Base-by-base conservation (phyloP, 2,113 vertebrate species). In the Cryptotis parvus region DNA sequence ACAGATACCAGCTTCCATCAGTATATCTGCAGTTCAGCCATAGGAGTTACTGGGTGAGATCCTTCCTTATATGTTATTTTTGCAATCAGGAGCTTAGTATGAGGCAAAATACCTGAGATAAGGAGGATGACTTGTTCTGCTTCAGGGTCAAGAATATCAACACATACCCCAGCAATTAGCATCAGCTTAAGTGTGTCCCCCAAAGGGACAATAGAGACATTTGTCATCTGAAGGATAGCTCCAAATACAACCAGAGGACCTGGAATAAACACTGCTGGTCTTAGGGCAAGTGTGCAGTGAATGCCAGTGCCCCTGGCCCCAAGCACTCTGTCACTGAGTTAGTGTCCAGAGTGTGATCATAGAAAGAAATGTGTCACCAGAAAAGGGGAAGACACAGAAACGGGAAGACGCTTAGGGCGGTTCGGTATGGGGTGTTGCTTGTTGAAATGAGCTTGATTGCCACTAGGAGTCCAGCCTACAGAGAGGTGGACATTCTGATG, bases 251-350 rank as follows among this genome's bases (percentile, higher is more conserved):
- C 69, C 22, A 65, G 27, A 65, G 69, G 43, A 3, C 58, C 16
- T 14, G 26, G 2, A 49, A 65, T 4, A 70, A 66, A 55, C 65
- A 58, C 1, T 15, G 3, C 27, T 49, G 20, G 14, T 31, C 35
- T 18, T 5, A 9, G 24, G 29, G n/a, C 63, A 73, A 15, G 27
- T 26, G 20, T 72, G 5, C n/a, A 74, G 66, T 9, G 9, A 15
- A 45, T 4, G 4, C 8, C 5, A n/a, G 61, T 22, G 6, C 35
- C 12, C 9, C 1, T 3, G 10, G 15, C 14, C 12, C 33, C 16
- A n/a, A 55, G 29, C 52, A 33, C n/a, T 72, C 18, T 35, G 55
- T 22, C 55, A 58, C 55, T 22, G 45, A 49, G 45, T 24, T n/a
- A n/a, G 22, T 58, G 55, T 24, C 8, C 55, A 22, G 24, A 73